phyloP scores from a whole-genome alignment of 2,888 invertebrate genomes.

The Zaprionus bogoriensis region DNA sequence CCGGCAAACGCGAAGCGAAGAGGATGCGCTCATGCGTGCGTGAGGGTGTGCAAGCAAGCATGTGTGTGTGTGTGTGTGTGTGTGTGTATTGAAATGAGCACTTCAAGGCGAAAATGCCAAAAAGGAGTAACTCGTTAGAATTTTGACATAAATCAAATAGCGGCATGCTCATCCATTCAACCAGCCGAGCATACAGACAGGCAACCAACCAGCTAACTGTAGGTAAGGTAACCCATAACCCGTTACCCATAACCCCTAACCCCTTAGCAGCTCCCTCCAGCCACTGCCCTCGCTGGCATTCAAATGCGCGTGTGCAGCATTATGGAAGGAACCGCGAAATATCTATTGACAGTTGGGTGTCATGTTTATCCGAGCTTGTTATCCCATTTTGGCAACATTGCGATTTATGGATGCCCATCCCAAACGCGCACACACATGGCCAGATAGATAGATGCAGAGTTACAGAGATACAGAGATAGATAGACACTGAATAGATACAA shows the following conservation, averaged over 20 bases:
- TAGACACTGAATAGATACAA: conserved; percentile 69
- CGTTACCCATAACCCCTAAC: conserved; percentile 2
- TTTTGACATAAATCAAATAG: conserved; percentile 83
- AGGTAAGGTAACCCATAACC: conserved; percentile 16
- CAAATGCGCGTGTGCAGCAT: conserved; percentile 70
- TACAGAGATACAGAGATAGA: conserved; percentile 44
- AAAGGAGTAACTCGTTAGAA: conserved; percentile 74
- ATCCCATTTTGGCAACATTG: conserved; percentile 81
- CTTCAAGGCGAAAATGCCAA: conserved; percentile 5
- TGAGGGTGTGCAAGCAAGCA: conserved; percentile 14
- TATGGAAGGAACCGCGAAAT: conserved; percentile 82
- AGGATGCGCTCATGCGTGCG: conserved; percentile 53
- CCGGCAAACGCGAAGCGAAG: conserved; percentile 31
- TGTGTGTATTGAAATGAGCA: conserved; percentile 45
- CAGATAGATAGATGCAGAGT: conserved; percentile 22
- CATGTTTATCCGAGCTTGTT: conserved; percentile 83
- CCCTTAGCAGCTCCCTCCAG: conserved; percentile 15
- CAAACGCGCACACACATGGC: conserved; percentile 55
- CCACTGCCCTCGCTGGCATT: conserved; percentile 27
- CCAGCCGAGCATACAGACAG: conserved; percentile 23
- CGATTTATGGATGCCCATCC: conserved; percentile 76
- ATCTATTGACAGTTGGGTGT: conserved; percentile 84
- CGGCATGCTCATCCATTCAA: conserved; percentile 71
- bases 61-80: conserved; percentile 12
- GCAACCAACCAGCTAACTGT: conserved; percentile 54